Evolutionary conservation across 2,113 vertebrate species (phyloP), one percentile per base, ranked within the genome.

Genomic region (Planiliza haematocheilus): DNA sequence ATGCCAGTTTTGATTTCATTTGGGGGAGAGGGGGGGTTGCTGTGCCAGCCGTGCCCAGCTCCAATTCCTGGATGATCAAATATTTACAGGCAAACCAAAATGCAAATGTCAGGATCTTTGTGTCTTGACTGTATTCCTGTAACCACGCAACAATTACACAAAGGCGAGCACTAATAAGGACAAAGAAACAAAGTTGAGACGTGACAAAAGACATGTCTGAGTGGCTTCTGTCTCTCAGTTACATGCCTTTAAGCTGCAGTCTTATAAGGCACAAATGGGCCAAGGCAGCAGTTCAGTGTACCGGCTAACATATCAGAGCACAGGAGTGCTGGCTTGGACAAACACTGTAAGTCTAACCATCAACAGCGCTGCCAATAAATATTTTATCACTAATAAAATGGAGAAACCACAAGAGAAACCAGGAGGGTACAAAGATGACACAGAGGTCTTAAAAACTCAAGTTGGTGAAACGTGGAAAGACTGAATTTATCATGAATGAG

Each of bases 11-110:
- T 42, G 71, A 78, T 79, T 56, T 71, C n/a, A 66, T 79, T 81
- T 58, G 36, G 74, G 69, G 81, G n/a, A n/a, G n/a, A n/a, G n/a
- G n/a, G n/a, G n/a, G n/a, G n/a, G 24, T 2, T 17, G 13, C 14
- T 38, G 45, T 63, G 78, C 64, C 71, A 84, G 58, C 10, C 18
- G 30, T 77, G 42, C 70, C 59, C 66, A 14, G 70, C 70, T 64
- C 60, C 43, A 57, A 83, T 81, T 81, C 72, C 70, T 77, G 55
- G 17, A 70, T 74, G 71, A 86, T 85, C 69, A 86, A 88, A 85
- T 81, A 83, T 88, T 83, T 77, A 79, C 71, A 75, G 76, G 72
- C 42, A 51, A 59, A 43, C 36, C 11, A 75, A 80, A n/a, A 74
- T 65, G 67, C 70, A 81, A 71, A 85, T 74, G 59, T 83, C 70